Base-by-base conservation (phyloP, 2,797 vertebrate genomes). In the Sebastes hubbsi region DNA sequence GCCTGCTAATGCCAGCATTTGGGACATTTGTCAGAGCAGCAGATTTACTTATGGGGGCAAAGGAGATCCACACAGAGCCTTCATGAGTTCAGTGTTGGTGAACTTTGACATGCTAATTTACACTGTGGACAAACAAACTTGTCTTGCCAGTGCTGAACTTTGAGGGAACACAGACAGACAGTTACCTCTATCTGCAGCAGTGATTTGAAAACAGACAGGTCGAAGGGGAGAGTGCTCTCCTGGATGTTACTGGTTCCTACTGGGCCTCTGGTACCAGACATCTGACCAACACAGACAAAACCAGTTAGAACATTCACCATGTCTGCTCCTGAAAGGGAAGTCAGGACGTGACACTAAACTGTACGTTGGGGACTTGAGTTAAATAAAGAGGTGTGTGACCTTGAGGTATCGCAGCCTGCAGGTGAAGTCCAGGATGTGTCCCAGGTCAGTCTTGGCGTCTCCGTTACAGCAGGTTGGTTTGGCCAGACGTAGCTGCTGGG, bases 341-440 rank as follows among this genome's bases (percentile, higher is more conserved):
- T 22, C 14, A 61, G 22, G 2, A 65, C 7, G 24, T 30, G 36
- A 25, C 22, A 32, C 22, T 7, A 2, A 16, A 46, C 1, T 2
- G 5, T 34, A 18, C 2, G 0, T 34, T 27, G 20, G 4, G 16
- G 22, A 12, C 11, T 5, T 67, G 2, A 32, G 12, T 27, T 24
- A 0, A 32, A 27, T 7, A 5, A 20, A 12, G 14, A n/a, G 24
- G 11, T 54, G 36, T 25, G 18, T 8, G 10, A 99, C 98, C 97
- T 98, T 99, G 68, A 99, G 97, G 93, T 99, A 99, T 87, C 96
- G 97, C 66, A 99, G 98, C 67, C 98, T 95, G 91, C 99, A 99
- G 75, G 97, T 97, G 93, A 99, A 99, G 95, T 99, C 99, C 64
- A 99, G 95, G 89, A 99, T 99, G 92, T 99, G 98, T 14, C 98